Base-by-base conservation (phyloP, 2,113 vertebrate species). In the Pelecanoides urinatrix region DNA sequence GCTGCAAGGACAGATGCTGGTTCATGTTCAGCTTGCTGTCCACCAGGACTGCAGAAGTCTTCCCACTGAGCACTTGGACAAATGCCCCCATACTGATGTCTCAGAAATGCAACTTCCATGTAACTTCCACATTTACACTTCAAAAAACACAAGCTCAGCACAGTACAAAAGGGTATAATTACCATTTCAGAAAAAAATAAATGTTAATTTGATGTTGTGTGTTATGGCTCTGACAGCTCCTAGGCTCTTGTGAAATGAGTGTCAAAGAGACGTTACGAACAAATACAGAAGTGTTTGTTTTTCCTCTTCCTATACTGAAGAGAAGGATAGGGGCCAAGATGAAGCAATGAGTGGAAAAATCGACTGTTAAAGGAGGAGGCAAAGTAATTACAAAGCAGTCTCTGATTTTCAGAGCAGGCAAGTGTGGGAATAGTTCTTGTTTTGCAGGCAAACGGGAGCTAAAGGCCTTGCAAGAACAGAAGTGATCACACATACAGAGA, bases 201-300 rank as follows among this genome's bases (percentile, higher is more conserved):
- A 29, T 38, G 94, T 93, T 97, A 94, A 79, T 98, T 92, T 96
- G 92, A 94, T 10, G 16, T 77, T 65, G 78, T 77, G 89, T 56
- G 17, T 97, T 93, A 79, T 27, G 86, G 84, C 67, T 94, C 90
- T 96, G 97, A 97, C 95, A 98, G 96, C 81, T 96, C 88, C 81
- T 52, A 77, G 93, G 90, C 86, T 84, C 56, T 89, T 88, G 62
- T 29, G 85, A 93, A 97, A 93, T 15, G 38, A 61, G 75, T 72
- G 90, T 77, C 95, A 96, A 67, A 94, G 86, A 92, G 58, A 81
- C 85, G 90, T 74, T 71, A 76, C 0, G 7, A 81, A 65, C 50
- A 78, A 84, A 66, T 21, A 49, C 27, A 61, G 23, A 58, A 76
- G 52, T 10, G 56, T 75, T 96, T 92, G 79, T 9, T 94, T 76